Conservation (phyloP, 2,888 invertebrate genomes). For the Argyresthia albistria region DNA sequence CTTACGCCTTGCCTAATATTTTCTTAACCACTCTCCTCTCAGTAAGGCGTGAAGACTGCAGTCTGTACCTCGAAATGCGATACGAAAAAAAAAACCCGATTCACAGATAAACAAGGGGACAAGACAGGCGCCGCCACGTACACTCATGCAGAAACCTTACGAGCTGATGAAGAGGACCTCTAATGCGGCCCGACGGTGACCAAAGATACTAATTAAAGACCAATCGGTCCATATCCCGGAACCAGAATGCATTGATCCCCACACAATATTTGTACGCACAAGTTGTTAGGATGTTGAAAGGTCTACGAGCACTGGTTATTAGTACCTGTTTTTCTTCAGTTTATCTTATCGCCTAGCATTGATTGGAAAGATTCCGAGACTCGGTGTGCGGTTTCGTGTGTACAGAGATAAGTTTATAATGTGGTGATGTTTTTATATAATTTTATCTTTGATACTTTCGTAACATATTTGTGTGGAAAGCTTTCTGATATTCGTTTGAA, state of each 20-base stretch:
- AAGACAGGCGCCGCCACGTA: conserved; percentile 44
- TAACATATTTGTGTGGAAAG: too few species aligned
- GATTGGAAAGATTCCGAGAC: conserved; percentile 52
- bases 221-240: conserved; percentile 20
- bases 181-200: conserved; percentile 65
- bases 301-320: not conserved
- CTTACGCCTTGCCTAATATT: too few species aligned
- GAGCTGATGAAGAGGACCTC: conserved; percentile 63
- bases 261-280: not conserved
- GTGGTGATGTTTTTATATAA: conserved; percentile 18
- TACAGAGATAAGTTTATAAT: conserved; percentile 17
- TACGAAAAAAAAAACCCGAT: conserved; percentile 2
- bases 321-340: conserved; percentile 24
- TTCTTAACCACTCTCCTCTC: too few species aligned
- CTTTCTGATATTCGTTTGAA: too few species aligned
- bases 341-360: conserved; percentile 63
- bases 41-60: not conserved
- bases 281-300: not conserved
- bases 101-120: not conserved
- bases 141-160: conserved; percentile 56
- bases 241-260: not conserved
- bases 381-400: conserved; percentile 58
- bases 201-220: conserved; percentile 64
- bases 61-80: conserved; percentile 1
- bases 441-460: conserved; percentile 5